phyloP scores from a whole-genome alignment of 2,113 vertebrate genomes.

The Caretta caretta region DNA sequence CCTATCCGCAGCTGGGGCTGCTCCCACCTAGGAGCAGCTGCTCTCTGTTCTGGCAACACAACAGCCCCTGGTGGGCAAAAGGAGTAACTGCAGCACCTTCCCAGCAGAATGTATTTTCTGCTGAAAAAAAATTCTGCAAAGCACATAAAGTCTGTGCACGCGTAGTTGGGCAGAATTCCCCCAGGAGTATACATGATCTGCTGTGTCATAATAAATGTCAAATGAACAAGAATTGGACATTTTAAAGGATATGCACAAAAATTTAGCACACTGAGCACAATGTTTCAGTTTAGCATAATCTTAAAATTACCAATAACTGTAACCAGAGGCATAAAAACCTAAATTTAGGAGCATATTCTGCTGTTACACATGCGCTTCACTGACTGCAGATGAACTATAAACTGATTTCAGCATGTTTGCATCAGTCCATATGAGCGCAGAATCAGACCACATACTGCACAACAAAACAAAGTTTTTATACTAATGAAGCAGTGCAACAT shows the following conservation, averaged over 20 bases:
- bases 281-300: not conserved
- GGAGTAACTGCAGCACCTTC: too few relatives aligned
- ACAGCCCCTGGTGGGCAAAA: too few relatives aligned
- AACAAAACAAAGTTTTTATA: not conserved
- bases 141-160: too few relatives aligned
- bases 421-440: fast-evolving
- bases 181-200: fast-evolving
- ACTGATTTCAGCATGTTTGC: not conserved
- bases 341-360: not conserved
- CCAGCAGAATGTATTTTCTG: too few relatives aligned
- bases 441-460: not conserved
- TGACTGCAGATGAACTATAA: not conserved
- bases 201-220: not conserved
- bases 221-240: not conserved
- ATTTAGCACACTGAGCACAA: not conserved
- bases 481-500: not conserved
- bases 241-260: slow-evolving; percentile 28
- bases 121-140: too few relatives aligned
- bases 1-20: too few relatives aligned
- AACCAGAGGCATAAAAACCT: not conserved
- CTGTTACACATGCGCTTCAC: not conserved
- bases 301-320: not conserved
- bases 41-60: too few relatives aligned
- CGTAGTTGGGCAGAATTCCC: not conserved
- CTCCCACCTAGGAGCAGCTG: too few relatives aligned